Evolutionary conservation across 2,797 vertebrate genomes (phyloP), one percentile per base, ranked within the genome.

Genomic region (Bradypodion pumilum): DNA sequence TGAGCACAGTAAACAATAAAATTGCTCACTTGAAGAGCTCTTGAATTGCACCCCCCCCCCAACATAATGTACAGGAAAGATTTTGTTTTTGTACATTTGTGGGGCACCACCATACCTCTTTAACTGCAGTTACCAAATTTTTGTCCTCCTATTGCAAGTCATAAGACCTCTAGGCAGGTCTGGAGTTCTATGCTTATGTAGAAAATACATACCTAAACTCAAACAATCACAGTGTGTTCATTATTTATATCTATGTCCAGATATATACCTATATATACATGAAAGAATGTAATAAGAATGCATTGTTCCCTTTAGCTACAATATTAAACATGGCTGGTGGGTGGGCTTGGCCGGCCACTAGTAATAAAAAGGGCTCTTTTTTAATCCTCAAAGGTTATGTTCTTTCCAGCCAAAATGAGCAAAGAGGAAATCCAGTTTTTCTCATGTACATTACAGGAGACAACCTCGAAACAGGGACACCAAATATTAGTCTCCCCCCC

Each of bases 1-100:
- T 37, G 79, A 10, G 72, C 32, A 68, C 62, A 74, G n/a, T 86
- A 88, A 80, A 23, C 25, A 77, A 42, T 49, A 81, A 85, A 81
- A 66, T 32, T 73, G 66, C 52, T 69, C 79, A 63, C 40, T 70
- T 76, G 79, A 65, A n/a, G 25, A 62, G 42, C 73, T n/a, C n/a
- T n/a, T n/a, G n/a, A n/a, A n/a, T n/a, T n/a, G n/a, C n/a, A n/a
- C 68, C 40, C n/a, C 60, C 25, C 49, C 66, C 27, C 27, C 25
- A 0, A 19, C 69, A 32, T 5, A n/a, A 15, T 27, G 8, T 16
- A 59, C 19, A 56, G 40, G 44, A 66, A 40, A 42, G 21, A 15
- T 27, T 35, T 37, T 60, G 32, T 59, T 16, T 78, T 29, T 9
- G 16, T 65, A 12, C 44, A 7, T 46, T 32, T 66, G 7, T 15